Evolutionary conservation across 1,140 invertebrate genomes (phyloP).

Genomic region (Aricia agestis): DNA sequence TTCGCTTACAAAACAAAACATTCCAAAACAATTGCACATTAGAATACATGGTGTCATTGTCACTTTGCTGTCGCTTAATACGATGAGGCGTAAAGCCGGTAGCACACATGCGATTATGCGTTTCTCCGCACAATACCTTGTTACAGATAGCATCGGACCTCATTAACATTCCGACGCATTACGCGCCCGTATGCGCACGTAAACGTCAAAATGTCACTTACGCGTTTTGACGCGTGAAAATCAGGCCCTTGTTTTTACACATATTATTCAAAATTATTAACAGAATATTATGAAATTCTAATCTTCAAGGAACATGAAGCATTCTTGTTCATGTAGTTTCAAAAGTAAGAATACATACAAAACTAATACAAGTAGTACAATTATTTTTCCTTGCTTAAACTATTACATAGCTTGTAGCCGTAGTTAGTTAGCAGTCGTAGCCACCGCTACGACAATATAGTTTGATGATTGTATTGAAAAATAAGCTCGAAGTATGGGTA

Average conservation of each 20-base stretch:
- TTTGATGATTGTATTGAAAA: too few relatives aligned
- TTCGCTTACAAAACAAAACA: background rate
- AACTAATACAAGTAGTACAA: too few relatives aligned
- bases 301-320: too few relatives aligned
- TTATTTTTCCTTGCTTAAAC: too few relatives aligned
- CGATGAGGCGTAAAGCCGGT: constrained; percentile 31
- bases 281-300: too few relatives aligned
- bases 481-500: too few relatives aligned
- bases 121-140: constrained; percentile 54
- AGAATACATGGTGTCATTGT: constrained; percentile 13
- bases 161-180: constrained; percentile 55
- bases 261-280: too few relatives aligned
- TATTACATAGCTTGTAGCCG: too few relatives aligned
- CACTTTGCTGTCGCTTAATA: constrained; percentile 13
- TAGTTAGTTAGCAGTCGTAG: too few relatives aligned
- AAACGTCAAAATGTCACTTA: constrained; percentile 62
- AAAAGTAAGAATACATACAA: too few relatives aligned
- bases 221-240: constrained; percentile 38
- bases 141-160: constrained; percentile 60
- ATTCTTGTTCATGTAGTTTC: too few relatives aligned
- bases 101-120: constrained; percentile 36
- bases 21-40: constrained; percentile 4
- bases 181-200: constrained; percentile 33
- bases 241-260: constrained; percentile 22
- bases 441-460: too few relatives aligned